These are phyloP conservation scores for Amphiprion percula DNA, from an alignment of 2,113 vertebrate species.

Conservation along the genomic window DNA sequence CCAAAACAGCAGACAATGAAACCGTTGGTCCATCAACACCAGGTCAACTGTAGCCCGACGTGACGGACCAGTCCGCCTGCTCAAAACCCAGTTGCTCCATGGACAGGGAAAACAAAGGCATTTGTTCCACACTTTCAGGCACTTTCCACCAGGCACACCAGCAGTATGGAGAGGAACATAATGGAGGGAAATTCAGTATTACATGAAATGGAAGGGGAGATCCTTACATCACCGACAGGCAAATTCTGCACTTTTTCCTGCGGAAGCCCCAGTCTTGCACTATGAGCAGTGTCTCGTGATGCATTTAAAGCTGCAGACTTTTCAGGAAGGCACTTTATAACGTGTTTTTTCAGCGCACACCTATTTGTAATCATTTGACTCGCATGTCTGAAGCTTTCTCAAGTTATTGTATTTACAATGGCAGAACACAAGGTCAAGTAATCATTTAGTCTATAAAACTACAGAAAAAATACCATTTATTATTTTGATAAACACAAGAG, in stretches of 20 bases:
- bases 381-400: neutral
- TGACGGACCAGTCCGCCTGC: conserved; percentile 13
- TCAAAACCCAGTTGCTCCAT: conserved; percentile 29
- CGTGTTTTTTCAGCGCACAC: neutral
- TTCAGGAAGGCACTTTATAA: conserved; percentile 38
- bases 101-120: conserved; percentile 64
- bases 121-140: conserved; percentile 76
- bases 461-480: neutral
- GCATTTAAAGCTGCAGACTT: conserved; percentile 39
- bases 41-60: conserved; percentile 28
- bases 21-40: conserved; percentile 15
- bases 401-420: neutral
- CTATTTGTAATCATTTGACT: neutral
- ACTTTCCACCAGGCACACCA: conserved; percentile 72
- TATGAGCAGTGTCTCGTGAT: neutral
- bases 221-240: conserved; percentile 51
- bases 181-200: conserved; percentile 74
- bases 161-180: conserved; percentile 61
- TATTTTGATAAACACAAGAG: neutral
- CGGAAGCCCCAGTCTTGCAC: conserved; percentile 46
- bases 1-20: conserved; percentile 30
- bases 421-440: neutral
- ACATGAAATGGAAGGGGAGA: conserved; percentile 68
- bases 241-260: conserved; percentile 45
- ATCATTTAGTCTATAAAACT: neutral